These are phyloP conservation scores for Archips xylosteana DNA, from an alignment of 2,888 invertebrate species.

Conservation along the genomic window DNA sequence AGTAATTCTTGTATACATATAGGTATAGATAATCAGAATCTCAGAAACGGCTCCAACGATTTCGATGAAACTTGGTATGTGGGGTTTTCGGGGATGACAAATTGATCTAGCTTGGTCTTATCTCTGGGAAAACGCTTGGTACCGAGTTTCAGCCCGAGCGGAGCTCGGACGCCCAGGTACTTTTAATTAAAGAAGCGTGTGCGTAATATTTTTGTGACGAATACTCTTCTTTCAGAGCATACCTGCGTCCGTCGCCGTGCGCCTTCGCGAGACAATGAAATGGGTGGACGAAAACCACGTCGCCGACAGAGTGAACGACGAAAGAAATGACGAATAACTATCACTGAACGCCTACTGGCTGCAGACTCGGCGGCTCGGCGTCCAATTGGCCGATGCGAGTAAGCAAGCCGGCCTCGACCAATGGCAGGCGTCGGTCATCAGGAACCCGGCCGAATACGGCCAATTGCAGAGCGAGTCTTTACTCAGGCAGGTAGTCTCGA, in stretches of 20 bases:
- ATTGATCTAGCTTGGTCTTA: no score
- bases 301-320: not conserved
- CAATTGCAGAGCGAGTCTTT: not conserved
- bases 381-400: not conserved
- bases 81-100: no score
- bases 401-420: not conserved
- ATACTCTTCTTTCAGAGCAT: not conserved
- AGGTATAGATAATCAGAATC: no score
- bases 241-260: not conserved
- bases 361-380: not conserved
- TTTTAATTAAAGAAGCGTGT: no score
- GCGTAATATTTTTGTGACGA: no score
- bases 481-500: not conserved
- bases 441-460: not conserved
- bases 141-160: no score
- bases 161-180: no score
- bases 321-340: not conserved
- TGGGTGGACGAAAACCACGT: not conserved
- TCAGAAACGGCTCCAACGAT: no score
- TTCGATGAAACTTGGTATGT: no score
- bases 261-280: not conserved
- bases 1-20: no score
- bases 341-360: not conserved
- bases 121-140: no score
- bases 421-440: not conserved